Evolutionary conservation across 1,140 invertebrate genomes (phyloP).

Genomic region (Proales similis): DNA sequence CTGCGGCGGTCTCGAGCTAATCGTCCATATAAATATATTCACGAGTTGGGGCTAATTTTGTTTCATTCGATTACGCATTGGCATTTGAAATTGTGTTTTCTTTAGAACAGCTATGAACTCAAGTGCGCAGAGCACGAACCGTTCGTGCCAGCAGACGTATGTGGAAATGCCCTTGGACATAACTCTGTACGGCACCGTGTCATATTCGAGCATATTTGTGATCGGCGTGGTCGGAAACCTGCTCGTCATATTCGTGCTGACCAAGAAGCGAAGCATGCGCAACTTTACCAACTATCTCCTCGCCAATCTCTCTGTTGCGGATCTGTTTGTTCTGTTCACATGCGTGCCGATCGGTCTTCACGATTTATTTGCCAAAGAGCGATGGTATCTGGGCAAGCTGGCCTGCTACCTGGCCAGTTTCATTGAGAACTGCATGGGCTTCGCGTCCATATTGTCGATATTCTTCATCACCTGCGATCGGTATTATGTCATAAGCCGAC

Average conservation of each 20-base stretch:
- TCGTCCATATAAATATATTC: too few species aligned
- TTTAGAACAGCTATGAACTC: too few species aligned
- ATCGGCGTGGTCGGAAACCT: constrained; percentile 78
- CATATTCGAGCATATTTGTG: constrained; percentile 73
- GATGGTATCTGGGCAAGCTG: constrained; percentile 32
- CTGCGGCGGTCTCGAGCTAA: too few species aligned
- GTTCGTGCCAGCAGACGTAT: too few species aligned
- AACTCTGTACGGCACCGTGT: constrained; percentile 46
- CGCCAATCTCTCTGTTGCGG: constrained; percentile 43
- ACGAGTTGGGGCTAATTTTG: too few species aligned
- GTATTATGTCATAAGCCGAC: constrained; percentile 22
- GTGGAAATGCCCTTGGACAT: constrained; percentile 22
- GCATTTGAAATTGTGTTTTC: too few species aligned
- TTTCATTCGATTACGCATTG: too few species aligned
- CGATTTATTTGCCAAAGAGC: constrained; percentile 31
- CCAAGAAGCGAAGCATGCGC: constrained; percentile 79
- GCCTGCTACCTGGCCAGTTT: constrained; percentile 12
- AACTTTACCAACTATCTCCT: constrained; percentile 90
- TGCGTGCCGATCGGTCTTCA: constrained; percentile 24
- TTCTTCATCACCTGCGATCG: constrained; percentile 32
- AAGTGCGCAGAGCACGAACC: too few species aligned
- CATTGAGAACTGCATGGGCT: constrained; percentile 16
- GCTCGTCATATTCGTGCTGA: constrained; percentile 81
- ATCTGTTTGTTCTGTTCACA: constrained; percentile 41
- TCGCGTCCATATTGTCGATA: constrained; percentile 28